These are phyloP conservation scores for Theristicus caerulescens DNA, from an alignment of 2,113 vertebrate species.

Conservation along the genomic window DNA sequence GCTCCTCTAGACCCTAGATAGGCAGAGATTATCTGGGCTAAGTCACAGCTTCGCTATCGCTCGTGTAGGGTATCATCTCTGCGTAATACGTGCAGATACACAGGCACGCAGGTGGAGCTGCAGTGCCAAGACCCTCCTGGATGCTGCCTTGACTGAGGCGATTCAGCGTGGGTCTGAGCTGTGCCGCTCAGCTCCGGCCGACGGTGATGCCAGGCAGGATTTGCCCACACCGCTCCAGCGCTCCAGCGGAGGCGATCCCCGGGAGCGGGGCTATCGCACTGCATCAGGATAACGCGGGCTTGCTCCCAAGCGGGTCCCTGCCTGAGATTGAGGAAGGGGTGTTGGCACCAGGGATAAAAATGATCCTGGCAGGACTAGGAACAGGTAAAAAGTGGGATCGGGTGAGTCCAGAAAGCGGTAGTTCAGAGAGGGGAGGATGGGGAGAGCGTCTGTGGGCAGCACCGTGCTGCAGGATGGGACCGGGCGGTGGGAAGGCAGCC, in stretches of 20 bases:
- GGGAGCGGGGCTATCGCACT: neutral
- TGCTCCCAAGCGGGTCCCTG: neutral
- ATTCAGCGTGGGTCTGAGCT: neutral
- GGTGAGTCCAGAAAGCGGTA: neutral
- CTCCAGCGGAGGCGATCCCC: neutral
- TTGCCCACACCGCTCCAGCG: neutral
- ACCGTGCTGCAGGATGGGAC: neutral
- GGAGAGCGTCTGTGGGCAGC: neutral
- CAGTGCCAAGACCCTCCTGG: neutral
- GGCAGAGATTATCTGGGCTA: neutral
- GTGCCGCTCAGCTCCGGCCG: neutral
- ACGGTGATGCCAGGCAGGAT: neutral
- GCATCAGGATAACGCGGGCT: neutral
- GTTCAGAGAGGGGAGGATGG: neutral
- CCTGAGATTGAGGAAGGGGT: fast-evolving
- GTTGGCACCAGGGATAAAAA: neutral
- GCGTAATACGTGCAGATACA: fast-evolving
- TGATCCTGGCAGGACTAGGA: neutral
- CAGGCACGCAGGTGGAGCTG: neutral
- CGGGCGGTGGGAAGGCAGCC: neutral
- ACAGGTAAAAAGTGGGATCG: neutral
- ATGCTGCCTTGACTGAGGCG: neutral
- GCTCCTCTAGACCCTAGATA: neutral
- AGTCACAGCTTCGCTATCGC: neutral
- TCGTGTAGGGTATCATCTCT: neutral